Evolutionary conservation across 64 coral and sea anemone species (phyloP), one percentile per base, ranked within the genome.

Genomic region (Montipora cactus): DNA sequence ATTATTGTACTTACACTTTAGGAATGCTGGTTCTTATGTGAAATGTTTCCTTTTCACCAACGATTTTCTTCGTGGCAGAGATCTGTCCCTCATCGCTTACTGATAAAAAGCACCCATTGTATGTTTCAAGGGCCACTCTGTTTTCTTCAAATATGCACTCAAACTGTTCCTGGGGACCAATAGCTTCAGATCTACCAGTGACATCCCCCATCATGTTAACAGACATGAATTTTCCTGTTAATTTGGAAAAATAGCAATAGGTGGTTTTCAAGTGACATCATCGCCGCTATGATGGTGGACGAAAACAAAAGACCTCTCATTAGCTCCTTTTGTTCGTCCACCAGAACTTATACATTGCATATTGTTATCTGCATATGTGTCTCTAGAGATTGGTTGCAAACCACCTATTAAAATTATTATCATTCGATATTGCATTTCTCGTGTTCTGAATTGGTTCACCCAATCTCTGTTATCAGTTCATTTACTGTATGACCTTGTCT

Each of bases 151-250:
- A 99, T n/a, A 99, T 79, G n/a, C 95, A 61, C n/a, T 99, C 97
- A 94, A 99, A 91, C 74, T 96, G 94, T 80, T 99, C 97, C 82
- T 99, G 97, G 68, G 83, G 92, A 45, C 97, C 97, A 67, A 99
- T 99, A 9, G 97, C 97, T 71, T 99, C 97, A 74, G 94, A 82
- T 91, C 91, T 91, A 4, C 97, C 97, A 80, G 78, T 96, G 49
- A 99, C 89, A 67, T 96, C 87, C 64, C 97, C 97, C 97, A 99
- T 99, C 93, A 94, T 91, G 91, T 99, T 79, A 52, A 99, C 97
- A 44, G 97, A 94, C 83, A 99, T 94, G 79, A 93, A 99, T 48
- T 94, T 87, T 21, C 97, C 97, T 99, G 47, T 12, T 46, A 50
- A 49, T 49, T 16, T 7, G 5, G 3, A 78, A 78, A 78, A 7